Evolutionary conservation across 2,888 invertebrate species (phyloP).

Genomic region (Caenorhabditis sp.): DNA sequence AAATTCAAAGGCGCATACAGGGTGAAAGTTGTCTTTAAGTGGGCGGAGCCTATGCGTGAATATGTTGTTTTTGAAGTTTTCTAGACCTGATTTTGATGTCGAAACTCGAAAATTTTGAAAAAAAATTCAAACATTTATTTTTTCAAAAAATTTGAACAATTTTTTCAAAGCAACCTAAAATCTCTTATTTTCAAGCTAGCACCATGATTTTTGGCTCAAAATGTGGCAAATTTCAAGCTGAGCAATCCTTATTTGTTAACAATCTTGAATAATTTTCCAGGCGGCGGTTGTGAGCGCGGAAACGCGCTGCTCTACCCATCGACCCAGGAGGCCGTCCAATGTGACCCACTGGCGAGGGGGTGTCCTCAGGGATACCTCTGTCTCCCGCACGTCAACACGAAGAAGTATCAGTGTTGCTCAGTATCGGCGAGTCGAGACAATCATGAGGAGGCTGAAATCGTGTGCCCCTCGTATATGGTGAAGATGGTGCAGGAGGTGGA

Average conservation of each 20-base stretch:
- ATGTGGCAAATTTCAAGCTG: not conserved
- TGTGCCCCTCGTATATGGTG: conserved; percentile 70
- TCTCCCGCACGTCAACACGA: conserved; percentile 63
- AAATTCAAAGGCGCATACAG: not conserved
- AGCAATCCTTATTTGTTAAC: not conserved
- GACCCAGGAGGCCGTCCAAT: conserved; percentile 71
- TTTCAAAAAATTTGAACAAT: not conserved
- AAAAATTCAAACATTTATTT: too few species aligned
- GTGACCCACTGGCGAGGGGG: conserved; percentile 67
- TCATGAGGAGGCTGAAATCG: conserved; percentile 60
- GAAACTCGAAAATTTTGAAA: too few species aligned
- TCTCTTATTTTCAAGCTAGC: too few species aligned
- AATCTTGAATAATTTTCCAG: conserved; percentile 7
- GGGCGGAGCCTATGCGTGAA: not conserved
- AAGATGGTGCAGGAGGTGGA: conserved; percentile 65
- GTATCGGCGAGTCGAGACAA: conserved; percentile 59
- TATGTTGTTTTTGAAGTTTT: not conserved
- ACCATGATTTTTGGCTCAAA: too few species aligned
- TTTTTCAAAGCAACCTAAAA: not conserved
- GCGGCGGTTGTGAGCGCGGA: conserved; percentile 71
- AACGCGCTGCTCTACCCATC: conserved; percentile 69
- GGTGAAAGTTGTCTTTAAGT: too few species aligned
- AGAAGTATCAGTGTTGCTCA: conserved; percentile 71
- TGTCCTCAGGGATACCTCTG: conserved; percentile 71
- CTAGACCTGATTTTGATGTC: too few species aligned